Base-by-base conservation (phyloP, 2,113 vertebrate species). In the Gila orcuttii region DNA sequence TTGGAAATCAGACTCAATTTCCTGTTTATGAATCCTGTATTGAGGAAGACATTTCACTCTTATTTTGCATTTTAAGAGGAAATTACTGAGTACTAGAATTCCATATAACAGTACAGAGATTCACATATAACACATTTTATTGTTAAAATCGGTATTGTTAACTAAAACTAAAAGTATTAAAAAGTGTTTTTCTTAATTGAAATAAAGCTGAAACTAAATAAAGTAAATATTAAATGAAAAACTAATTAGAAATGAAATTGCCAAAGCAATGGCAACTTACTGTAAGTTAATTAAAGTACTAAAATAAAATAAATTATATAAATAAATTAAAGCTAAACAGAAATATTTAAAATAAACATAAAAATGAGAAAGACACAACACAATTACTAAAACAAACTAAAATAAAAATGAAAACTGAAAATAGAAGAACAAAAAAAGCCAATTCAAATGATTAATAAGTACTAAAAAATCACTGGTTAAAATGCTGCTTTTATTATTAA, bases 1-100 rank as follows among this genome's bases (percentile, higher is more conserved):
- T 79, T 90, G 80, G 87, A 93, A 93, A 25, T 95, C 95, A 19
- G 89, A 86, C 87, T 95, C 93, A 52, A 94, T 86, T 60, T 95
- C 95, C 60, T 90, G 87, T 90, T 93, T 93, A 68, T 93, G 92
- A 31, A 94, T 88, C 86, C 95, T 95, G 66, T 59, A 89, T 86
- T 0, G 45, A 59, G 4, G 0, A 68, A 71, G 13, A 77, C 19
- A 17, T 19, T 76, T 25, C 5, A 69, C 17, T 39, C 66, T 2
- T 42, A 1, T 42, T n/a, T 50, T 52, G 45, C 42, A 36, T 23
- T 17, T 79, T 28, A 25, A n/a, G 19, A 59, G 19, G 19, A 59
- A 21, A 59, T 59, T 9, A 59, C 17, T 0, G 52, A 57, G 55
- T 59, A 50, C 52, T 55, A 21, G 17, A 60, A 11, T 12, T 25